Evolutionary conservation across 2,888 invertebrate genomes (phyloP), one percentile per base, ranked within the genome.

Genomic region (Gordius sp.): DNA sequence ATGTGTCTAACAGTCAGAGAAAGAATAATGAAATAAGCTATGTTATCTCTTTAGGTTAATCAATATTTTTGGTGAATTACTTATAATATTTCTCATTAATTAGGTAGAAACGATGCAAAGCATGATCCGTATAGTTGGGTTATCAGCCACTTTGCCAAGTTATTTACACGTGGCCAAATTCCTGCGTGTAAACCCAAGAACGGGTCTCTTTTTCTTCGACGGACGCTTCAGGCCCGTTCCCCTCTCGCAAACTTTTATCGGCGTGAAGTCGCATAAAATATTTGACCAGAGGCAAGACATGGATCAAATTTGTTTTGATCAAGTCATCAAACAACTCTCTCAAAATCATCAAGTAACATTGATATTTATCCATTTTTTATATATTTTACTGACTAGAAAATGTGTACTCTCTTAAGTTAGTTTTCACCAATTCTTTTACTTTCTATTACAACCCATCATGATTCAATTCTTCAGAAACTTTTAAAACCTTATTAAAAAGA

Each of bases 101-200:
- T 33, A 33, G 72, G 70, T 73, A 56, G 73, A 73, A 64, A 66
- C 69, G 78, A 66, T 68, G 28, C 72, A 73, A 64, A 68, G 67
- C 41, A 87, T 89, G 82, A 91, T 97, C 59, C 75, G 97, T 56
- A 91, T 99, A 60, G 82, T 99, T 1, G 93, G 91, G 0, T 70
- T 93, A 41, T 89, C 93, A 0, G 97, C 97, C 8, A 97, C 97
- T 0, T 71, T 99, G 60, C 97, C 97, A 1, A 97, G 97, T 69
- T 99, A 97, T 68, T 69, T 84, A 2, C 93, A 99, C 71, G 91
- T 97, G 26, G 87, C 93, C 1, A 73, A 76, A 62, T 99, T 99
- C 68, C 73, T 99, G 13, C 74, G 83, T 18, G 97, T 99, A 0
- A 91, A 91, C 71, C 82, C 84, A 0, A 77, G 80, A 67, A 65